Percentiles rank a stretch among this genome's conserved stretches.
These are phyloP conservation scores for Bicyclus anynana DNA, from an alignment of 1,140 invertebrate species.

Conservation along the genomic window DNA sequence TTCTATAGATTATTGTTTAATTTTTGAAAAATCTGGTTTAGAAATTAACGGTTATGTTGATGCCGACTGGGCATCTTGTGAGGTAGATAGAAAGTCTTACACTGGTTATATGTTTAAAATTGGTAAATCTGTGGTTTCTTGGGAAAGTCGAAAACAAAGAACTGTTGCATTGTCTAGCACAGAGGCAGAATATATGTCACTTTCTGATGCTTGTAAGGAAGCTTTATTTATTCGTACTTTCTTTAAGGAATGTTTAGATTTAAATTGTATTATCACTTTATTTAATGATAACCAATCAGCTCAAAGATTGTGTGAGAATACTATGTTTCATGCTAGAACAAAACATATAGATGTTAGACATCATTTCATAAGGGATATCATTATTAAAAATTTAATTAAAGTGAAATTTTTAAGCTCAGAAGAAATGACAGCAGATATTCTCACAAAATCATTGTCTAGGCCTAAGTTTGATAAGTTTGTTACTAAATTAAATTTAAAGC, in stretches of 20 bases:
- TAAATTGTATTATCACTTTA: conserved; percentile 9
- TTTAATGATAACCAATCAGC: conserved; percentile 32
- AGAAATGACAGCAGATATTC: no score
- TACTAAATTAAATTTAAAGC: background rate
- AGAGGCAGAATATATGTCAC: conserved; percentile 5
- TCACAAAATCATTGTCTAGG: no score
- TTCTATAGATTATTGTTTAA: background rate
- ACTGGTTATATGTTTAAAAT: background rate
- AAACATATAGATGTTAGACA: no score
- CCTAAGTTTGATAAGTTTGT: no score
- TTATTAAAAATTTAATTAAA: background rate
- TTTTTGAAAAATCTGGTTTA: background rate
- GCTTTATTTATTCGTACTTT: conserved; percentile 14
- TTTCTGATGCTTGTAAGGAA: conserved; percentile 12
- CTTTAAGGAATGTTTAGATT: conserved; percentile 8
- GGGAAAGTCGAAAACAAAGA: conserved; percentile 8
- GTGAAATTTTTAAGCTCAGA: no score
- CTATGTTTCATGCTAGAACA: background rate
- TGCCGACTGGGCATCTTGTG: background rate
- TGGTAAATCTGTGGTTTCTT: background rate
- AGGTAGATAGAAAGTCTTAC: background rate
- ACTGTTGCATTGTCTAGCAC: background rate
- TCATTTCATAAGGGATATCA: background rate
- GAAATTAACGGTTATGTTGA: background rate
- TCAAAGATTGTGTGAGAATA: conserved; percentile 13